Evolutionary conservation across 2,888 invertebrate genomes (phyloP), one percentile per base, ranked within the genome.

Genomic region (Gari tellinella): DNA sequence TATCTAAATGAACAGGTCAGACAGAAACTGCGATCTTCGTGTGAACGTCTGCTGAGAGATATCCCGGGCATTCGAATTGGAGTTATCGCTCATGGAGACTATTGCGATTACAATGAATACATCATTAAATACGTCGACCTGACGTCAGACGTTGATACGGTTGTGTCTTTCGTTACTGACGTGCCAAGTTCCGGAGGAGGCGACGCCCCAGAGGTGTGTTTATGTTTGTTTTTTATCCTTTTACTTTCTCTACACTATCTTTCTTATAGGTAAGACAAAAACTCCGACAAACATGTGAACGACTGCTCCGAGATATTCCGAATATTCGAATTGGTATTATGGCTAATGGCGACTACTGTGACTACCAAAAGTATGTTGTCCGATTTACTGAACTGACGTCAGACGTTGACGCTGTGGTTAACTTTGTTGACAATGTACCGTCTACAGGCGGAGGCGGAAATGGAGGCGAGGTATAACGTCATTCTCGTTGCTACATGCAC

Each of bases 331-430:
- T 90, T 40, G 87, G 88, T 7, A 67, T 90, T n/a, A 88, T 90
- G 19, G 90, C 89, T 7, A 89, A 90, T 49, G 90, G 90, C 0
- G 90, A 90, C 75, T 90, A 89, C 68, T 89, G 88, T 66, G 90
- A 90, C 69, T 69, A 75, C 40, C 15, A 49, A 1, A 53, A 26
- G 17, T 90, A 90, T 73, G 87, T 86, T 21, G 63, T 86, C n/a
- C 56, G 80, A 21, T 67, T 55, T 2, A 15, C 75, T 5, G 90
- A 90, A 57, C 70, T 90, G 40, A 89, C 90, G 15, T 77, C 85
- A 21, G 82, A 89, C 62, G 84, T 85, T 7, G 81, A 88, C n/a
- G 58, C 61, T 7, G 77, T 90, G 37, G 82, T 82, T 1, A 48
- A 64, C 17, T 90, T 90, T 73, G 88, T 84, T 10, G 55, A 52